These are phyloP conservation scores for Mystacornis crossleyi DNA, from an alignment of 2,113 vertebrate genomes.

Conservation along the genomic window DNA sequence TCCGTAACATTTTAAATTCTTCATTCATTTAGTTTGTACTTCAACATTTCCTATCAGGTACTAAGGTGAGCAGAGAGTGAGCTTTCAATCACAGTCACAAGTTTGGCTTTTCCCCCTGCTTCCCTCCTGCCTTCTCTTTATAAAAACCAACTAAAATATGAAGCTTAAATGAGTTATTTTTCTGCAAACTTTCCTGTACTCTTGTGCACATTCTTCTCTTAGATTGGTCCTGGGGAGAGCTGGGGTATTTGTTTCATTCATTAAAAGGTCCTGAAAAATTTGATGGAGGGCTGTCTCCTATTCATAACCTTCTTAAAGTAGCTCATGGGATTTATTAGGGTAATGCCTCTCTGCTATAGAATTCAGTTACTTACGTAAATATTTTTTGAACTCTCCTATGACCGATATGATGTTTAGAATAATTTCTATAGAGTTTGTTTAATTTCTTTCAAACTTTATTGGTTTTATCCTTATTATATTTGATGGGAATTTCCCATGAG, in stretches of 20 bases:
- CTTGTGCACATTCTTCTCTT: background rate
- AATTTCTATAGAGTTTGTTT: constrained; percentile 18
- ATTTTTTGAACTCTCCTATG: constrained; percentile 14
- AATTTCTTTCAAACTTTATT: constrained; percentile 34
- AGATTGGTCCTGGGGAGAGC: background rate
- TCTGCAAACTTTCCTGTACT: background rate
- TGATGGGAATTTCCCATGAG: constrained; percentile 15
- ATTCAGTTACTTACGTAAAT: constrained; percentile 13
- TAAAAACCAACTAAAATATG: background rate
- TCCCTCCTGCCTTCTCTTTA: background rate
- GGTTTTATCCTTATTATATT: constrained; percentile 15
- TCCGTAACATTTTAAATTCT: background rate
- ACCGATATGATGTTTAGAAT: constrained; percentile 3
- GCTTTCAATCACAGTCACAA: background rate
- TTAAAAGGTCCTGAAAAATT: background rate
- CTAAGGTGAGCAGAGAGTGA: background rate
- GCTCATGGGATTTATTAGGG: background rate
- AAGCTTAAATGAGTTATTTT: background rate
- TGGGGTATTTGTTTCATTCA: background rate
- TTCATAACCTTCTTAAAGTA: background rate
- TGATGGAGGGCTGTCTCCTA: background rate
- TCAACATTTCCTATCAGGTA: background rate
- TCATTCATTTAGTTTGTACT: background rate
- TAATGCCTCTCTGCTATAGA: background rate
- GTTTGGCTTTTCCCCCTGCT: background rate